phyloP scores from a whole-genome alignment of 2,888 invertebrate species.

The Tubiluchus corallicola region DNA sequence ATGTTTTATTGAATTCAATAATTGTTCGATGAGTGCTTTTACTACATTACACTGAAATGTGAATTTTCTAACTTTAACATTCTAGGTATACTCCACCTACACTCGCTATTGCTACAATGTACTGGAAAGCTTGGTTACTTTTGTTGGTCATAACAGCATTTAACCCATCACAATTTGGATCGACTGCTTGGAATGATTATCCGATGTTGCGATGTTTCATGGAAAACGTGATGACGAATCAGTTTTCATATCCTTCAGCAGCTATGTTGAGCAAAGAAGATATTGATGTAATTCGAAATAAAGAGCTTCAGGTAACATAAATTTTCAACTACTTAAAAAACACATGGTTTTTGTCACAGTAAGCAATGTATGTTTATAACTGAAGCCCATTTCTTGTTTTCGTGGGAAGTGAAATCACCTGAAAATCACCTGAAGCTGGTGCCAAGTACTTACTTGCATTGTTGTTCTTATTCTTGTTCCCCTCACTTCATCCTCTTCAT shows the following conservation, averaged over 20 bases:
- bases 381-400: no score
- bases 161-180: constrained; percentile 69
- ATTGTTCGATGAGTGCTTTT: no score
- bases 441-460: no score
- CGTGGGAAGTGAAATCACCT: no score
- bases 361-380: no score
- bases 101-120: constrained; percentile 70
- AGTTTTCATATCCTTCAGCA: constrained; percentile 50
- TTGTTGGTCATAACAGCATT: constrained; percentile 73
- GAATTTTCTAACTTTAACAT: no score
- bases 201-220: constrained; percentile 73
- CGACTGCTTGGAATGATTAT: constrained; percentile 65
- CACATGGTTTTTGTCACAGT: no score
- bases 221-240: constrained; percentile 84
- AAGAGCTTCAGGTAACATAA: constrained; percentile 34
- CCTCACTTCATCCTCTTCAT: no score
- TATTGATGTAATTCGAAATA: constrained; percentile 39
- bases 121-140: constrained; percentile 86
- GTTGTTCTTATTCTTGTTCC: no score
- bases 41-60: no score
- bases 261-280: constrained; percentile 41
- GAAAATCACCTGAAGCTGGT: no score
- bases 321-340: no score
- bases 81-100: constrained; percentile 57
- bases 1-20: constrained; percentile 11